Conservation (phyloP, 2,113 vertebrate genomes). For the Ranitomeya variabilis region DNA sequence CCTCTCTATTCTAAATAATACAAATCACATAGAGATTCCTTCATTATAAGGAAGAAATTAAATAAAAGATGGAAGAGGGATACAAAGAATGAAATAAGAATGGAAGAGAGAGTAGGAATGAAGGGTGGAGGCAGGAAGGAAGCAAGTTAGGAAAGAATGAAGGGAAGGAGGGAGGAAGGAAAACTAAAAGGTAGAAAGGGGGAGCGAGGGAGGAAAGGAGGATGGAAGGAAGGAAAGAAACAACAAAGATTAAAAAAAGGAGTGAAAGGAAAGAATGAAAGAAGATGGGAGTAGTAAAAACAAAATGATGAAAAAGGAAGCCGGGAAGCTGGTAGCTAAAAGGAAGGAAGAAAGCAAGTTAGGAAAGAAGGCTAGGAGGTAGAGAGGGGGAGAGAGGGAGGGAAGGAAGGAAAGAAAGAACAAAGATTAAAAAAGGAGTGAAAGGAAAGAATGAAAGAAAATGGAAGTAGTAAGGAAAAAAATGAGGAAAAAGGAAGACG, state of each 20-base stretch:
- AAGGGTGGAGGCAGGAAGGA: not conserved
- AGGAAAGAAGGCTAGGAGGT: not conserved
- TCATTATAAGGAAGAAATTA: too few relatives aligned
- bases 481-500: too few relatives aligned
- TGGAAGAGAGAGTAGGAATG: too few relatives aligned
- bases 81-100: too few relatives aligned
- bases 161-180: not conserved
- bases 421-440: not conserved
- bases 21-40: too few relatives aligned
- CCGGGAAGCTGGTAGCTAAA: not conserved
- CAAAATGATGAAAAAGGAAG: too few relatives aligned
- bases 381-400: not conserved
- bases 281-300: not conserved
- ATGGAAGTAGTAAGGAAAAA: not conserved
- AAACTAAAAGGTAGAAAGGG: not conserved
- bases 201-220: not conserved
- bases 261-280: not conserved
- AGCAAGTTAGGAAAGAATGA: not conserved
- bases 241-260: too few relatives aligned
- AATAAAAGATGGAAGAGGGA: too few relatives aligned
- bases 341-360: not conserved
- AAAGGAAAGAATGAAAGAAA: not conserved
- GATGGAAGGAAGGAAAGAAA: too few relatives aligned
- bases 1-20: too few relatives aligned
- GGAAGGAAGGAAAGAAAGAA: not conserved